Percentiles rank a stretch among this genome's conserved stretches.
phyloP scores from a whole-genome alignment of 2,888 invertebrate species.

The Isoperla grammatica region DNA sequence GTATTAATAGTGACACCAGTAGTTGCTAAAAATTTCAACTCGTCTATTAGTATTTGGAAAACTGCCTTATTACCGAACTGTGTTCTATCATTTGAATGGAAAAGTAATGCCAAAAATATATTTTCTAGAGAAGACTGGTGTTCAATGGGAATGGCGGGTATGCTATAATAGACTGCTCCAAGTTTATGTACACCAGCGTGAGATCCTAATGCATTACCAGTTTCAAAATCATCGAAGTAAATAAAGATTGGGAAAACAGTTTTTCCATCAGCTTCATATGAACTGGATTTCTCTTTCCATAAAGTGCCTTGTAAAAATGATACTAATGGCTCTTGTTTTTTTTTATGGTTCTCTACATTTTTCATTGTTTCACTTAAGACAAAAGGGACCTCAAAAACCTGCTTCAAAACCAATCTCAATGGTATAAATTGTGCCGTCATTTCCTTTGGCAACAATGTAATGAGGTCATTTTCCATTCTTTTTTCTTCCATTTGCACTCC shows the following conservation, averaged over 20 bases:
- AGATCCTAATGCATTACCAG: conserved; percentile 16
- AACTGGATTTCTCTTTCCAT: background rate
- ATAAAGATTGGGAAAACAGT: conserved; percentile 1
- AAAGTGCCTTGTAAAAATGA: no score
- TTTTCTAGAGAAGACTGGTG: conserved; percentile 22
- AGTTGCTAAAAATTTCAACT: conserved; percentile 25
- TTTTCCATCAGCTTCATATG: background rate
- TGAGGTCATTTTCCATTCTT: background rate
- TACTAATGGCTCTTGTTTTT: no score
- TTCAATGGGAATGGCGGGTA: conserved; percentile 25
- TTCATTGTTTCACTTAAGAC: background rate
- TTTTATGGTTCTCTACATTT: background rate
- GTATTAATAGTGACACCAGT: conserved; percentile 23
- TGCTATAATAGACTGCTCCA: conserved; percentile 22
- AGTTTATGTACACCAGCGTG: conserved; percentile 22
- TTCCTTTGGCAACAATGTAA: background rate
- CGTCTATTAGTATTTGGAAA: conserved; percentile 28
- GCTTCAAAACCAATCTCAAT: background rate
- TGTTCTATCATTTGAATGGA: conserved; percentile 9
- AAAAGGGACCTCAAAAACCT: background rate
- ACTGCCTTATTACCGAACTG: conserved; percentile 21
- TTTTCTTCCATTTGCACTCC: background rate
- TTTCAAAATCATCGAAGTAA: conserved; percentile 14
- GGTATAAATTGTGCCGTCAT: background rate
- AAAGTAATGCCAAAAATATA: conserved; percentile 9